A percentile compares a stretch with the other conserved stretches of the same genome.
Evolutionary conservation across 2,888 invertebrate genomes (phyloP).

Genomic region (Diarsia mendica): DNA sequence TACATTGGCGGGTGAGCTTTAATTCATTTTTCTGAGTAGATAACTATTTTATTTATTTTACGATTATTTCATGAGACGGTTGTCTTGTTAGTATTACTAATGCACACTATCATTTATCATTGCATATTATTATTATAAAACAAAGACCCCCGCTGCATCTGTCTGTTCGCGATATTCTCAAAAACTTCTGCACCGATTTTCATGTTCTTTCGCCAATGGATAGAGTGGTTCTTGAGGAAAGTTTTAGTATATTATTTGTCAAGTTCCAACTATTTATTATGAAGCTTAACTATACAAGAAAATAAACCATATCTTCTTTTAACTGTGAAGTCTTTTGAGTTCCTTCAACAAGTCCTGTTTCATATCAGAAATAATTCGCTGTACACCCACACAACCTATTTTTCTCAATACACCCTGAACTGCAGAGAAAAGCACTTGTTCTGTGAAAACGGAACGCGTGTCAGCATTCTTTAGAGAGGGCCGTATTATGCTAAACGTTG

Average conservation of each 20-base stretch:
- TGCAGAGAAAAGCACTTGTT: slow-evolving; percentile 29
- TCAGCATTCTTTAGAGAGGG: slow-evolving; percentile 44
- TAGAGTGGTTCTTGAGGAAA: too few species aligned
- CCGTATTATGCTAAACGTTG: slow-evolving; percentile 46
- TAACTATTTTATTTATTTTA: not conserved
- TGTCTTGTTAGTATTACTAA: not conserved
- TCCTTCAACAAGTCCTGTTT: not conserved
- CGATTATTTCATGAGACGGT: not conserved
- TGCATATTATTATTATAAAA: too few species aligned
- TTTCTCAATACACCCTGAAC: slow-evolving; percentile 7
- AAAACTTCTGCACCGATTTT: too few species aligned
- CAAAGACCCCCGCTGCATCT: too few species aligned
- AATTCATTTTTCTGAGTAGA: slow-evolving; percentile 22
- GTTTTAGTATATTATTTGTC: too few species aligned
- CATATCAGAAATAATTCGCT: slow-evolving; percentile 1
- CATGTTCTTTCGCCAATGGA: too few species aligned
- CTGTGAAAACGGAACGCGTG: slow-evolving; percentile 19
- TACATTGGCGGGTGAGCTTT: slow-evolving; percentile 8
- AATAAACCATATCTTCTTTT: not conserved
- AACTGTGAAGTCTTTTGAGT: not conserved
- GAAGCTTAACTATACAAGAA: not conserved
- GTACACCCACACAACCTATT: not conserved
- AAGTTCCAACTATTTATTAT: too few species aligned
- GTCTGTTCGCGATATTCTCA: too few species aligned
- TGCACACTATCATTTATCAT: too few species aligned